These are phyloP conservation scores for Cephalotes varians DNA, from an alignment of 2,888 invertebrate species.

Conservation along the genomic window DNA sequence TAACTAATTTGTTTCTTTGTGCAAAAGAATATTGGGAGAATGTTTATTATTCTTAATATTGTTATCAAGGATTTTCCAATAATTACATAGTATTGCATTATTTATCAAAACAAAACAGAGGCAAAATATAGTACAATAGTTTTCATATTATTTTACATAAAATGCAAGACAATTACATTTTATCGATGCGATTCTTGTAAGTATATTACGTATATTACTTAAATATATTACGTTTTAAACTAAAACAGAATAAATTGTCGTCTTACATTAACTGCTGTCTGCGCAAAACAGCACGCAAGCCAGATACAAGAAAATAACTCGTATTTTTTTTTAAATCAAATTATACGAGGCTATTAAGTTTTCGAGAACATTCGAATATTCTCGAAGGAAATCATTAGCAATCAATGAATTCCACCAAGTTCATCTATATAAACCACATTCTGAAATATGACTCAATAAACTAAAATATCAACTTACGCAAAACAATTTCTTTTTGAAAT, in stretches of 20 bases:
- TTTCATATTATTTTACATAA: not conserved
- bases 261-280: constrained; percentile 3
- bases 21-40: not conserved
- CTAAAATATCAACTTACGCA: constrained; percentile 14
- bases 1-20: constrained; percentile 33
- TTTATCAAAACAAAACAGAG: not conserved
- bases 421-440: not conserved
- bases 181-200: not conserved
- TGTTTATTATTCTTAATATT: not conserved
- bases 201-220: constrained; percentile 15
- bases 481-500: constrained; percentile 34
- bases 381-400: not conserved
- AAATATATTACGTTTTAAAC: not conserved
- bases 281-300: not conserved
- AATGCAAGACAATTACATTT: constrained; percentile 9
- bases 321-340: constrained; percentile 24
- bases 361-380: not conserved
- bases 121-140: not conserved
- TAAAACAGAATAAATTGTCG: not conserved
- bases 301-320: not conserved
- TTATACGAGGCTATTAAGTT: constrained; percentile 2
- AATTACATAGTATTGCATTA: not conserved
- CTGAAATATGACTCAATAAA: not conserved
- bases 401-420: constrained; percentile 23
- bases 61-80: constrained; percentile 4